These are phyloP conservation scores for Lepidochrysops patricia DNA, from an alignment of 2,888 invertebrate genomes.

Conservation along the genomic window DNA sequence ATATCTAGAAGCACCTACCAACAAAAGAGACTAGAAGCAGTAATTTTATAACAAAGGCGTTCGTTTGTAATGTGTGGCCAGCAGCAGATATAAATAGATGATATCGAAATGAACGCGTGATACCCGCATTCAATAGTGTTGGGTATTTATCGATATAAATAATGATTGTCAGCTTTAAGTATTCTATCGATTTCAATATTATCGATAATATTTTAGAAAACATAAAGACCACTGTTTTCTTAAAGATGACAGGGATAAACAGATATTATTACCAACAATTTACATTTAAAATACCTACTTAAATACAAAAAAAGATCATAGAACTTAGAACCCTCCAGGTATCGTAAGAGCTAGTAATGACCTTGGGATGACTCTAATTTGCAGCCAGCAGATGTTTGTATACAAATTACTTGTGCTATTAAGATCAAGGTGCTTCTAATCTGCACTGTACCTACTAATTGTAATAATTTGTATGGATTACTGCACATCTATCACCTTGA, in stretches of 20 bases:
- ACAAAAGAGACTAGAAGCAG: constrained; percentile 24
- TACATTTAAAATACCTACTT: no score
- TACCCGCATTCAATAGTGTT: constrained; percentile 33
- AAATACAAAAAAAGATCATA: no score
- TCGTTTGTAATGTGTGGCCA: constrained; percentile 38
- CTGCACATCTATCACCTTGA: constrained; percentile 2
- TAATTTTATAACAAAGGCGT: constrained; percentile 34
- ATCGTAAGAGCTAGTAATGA: not conserved
- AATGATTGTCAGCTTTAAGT: not conserved
- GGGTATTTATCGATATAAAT: constrained; percentile 19
- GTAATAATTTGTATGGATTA: not conserved
- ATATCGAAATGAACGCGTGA: constrained; percentile 43
- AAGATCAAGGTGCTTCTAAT: constrained; percentile 6
- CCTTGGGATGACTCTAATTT: not conserved
- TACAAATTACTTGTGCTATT: constrained; percentile 11
- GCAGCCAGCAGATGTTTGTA: constrained; percentile 3
- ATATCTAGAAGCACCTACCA: constrained; percentile 15
- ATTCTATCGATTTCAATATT: not conserved
- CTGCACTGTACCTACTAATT: constrained; percentile 8
- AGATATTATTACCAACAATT: no score
- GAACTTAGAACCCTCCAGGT: not conserved
- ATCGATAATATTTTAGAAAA: no score
- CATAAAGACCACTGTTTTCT: no score
- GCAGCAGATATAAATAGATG: constrained; percentile 48
- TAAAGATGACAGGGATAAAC: no score